Evolutionary conservation across 2,888 invertebrate species (phyloP), one percentile per base, ranked within the genome.

Genomic region (Eudasyphora cyanicolor): DNA sequence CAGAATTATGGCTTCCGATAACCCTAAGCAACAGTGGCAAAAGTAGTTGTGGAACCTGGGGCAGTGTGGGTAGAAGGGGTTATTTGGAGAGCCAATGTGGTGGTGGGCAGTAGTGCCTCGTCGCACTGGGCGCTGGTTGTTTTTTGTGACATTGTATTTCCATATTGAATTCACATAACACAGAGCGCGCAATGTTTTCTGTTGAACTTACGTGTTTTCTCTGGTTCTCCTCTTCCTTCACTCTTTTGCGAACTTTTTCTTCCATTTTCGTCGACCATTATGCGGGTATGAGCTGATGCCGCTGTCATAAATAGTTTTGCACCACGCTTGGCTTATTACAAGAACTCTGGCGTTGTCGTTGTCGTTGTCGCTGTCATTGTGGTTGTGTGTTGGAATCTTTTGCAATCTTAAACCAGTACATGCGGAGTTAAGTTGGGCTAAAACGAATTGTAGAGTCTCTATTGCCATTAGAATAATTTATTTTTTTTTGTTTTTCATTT

Each of bases 221-320:
- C 24, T 57, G 32, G 35, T 54, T 49, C 24, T 57, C 1, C 12
- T 57, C 19, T 42, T 42, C 14, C 38, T 38, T 32, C 67, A 12
- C 4, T 24, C 14, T 57, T 24, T 57, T 12, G 38, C 32, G 7
- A 38, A 2, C 24, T 54, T 24, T 24, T 19, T 49, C 19, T n/a
- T 17, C 49, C 49, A 38, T 35, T 7, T 60, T 27, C 29, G 14
- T n/a, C 29, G 14, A 27, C 57, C 57, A 57, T 57, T 57, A 57
- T 57, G 57, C 57, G 57, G 64, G 64, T 35, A 35, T 38, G 19
- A 38, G n/a, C n/a, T 57, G 71, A 71, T 54, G 35, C 10, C 29
- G 14, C 49, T 76, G 76, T 69, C 76, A 76, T 76, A 57, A 77
- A 77, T 77, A 70, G 69, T 77, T 77, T 77, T 70, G 69, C 76